Conservation (phyloP, 2,113 vertebrate genomes). For the Chaetodon auriga region DNA sequence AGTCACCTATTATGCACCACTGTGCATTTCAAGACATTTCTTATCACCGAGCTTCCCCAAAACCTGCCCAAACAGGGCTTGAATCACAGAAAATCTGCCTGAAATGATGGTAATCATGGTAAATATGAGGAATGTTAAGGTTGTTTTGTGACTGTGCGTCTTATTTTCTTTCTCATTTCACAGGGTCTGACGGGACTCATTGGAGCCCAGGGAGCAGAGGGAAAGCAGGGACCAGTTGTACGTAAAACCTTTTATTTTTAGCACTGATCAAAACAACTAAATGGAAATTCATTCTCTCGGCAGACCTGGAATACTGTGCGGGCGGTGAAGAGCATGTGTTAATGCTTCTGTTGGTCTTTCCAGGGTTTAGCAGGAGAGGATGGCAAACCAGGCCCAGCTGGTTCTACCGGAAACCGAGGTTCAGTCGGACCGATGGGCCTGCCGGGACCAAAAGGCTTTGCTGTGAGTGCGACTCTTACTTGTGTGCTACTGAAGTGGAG, state of each 20-base stretch:
- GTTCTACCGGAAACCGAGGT: conserved; percentile 91
- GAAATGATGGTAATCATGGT: no score
- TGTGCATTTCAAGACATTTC: no score
- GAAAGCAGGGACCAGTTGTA: conserved; percentile 95
- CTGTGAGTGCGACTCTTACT: conserved; percentile 84
- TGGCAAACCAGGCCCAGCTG: conserved; percentile 91
- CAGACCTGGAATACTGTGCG: background rate
- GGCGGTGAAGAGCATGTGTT: background rate
- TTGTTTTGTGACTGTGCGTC: background rate
- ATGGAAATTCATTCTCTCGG: background rate
- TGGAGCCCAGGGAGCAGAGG: conserved; percentile 93
- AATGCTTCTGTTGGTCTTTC: background rate
- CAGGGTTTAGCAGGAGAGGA: conserved; percentile 95
- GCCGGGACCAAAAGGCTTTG: conserved; percentile 94
- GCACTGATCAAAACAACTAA: background rate
- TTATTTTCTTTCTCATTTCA: conserved; percentile 12
- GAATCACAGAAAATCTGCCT: no score
- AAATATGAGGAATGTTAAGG: no score
- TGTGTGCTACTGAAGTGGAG: background rate
- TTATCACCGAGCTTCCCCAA: no score
- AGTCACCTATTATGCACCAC: no score
- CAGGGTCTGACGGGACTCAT: conserved; percentile 95
- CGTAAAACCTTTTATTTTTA: conserved; percentile 14
- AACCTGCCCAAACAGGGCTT: no score
- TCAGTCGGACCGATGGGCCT: conserved; percentile 92